Conservation (phyloP, 64 coral and sea anemone species). For the Stichodactyla helianthus region DNA sequence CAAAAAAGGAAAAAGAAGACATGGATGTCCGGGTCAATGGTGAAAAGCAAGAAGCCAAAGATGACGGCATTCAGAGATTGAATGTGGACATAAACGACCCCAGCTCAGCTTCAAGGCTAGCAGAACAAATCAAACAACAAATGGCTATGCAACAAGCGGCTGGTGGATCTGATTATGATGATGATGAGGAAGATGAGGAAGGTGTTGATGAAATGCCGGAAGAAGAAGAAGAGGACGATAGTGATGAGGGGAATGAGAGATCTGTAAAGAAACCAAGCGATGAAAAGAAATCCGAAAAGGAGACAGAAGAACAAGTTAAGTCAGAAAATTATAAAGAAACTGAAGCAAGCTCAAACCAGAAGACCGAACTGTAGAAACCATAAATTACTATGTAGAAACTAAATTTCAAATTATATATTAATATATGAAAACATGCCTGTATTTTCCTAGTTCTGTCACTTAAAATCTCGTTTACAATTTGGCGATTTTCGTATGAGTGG, state of each 20-base stretch:
- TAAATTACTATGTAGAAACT: background rate
- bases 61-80: slow-evolving; percentile 63
- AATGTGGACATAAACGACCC: slow-evolving; percentile 94
- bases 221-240: slow-evolving; percentile 4
- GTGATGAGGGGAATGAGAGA: slow-evolving; percentile 7
- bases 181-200: slow-evolving; percentile 36
- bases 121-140: slow-evolving; percentile 89
- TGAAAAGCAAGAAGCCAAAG: slow-evolving; percentile 64
- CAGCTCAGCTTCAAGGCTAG: slow-evolving; percentile 58
- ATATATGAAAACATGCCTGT: no score
- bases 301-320: background rate
- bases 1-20: slow-evolving; percentile 82
- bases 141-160: slow-evolving; percentile 18
- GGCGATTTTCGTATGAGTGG: no score
- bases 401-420: background rate
- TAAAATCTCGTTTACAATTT: no score
- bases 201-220: slow-evolving; percentile 21
- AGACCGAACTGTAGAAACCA: background rate
- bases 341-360: background rate
- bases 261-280: slow-evolving; percentile 18
- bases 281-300: background rate
- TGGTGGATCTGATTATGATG: slow-evolving; percentile 9
- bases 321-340: background rate
- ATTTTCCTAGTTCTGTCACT: no score
- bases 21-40: slow-evolving; percentile 77